A percentile compares a stretch with the other conserved stretches of the same genome.
Evolutionary conservation across 2,888 invertebrate species (phyloP).

Genomic region (Caenorhabditis angaria): DNA sequence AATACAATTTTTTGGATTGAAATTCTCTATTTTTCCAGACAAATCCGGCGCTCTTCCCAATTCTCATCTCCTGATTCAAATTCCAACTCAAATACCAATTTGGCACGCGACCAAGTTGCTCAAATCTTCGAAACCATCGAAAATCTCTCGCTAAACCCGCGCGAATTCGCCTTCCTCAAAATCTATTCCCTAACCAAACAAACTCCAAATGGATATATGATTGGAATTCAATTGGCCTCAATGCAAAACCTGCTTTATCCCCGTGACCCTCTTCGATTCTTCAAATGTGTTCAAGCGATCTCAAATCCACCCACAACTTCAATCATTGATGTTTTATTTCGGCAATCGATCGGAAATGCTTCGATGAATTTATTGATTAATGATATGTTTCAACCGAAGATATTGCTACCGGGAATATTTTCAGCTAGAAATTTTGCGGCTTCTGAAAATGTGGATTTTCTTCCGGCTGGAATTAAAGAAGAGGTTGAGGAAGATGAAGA

Average conservation of each 20-base stretch:
- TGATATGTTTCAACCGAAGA: constrained; percentile 46
- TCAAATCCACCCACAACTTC: constrained; percentile 17
- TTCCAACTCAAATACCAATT: no score
- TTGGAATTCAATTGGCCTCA: constrained; percentile 55
- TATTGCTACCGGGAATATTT: no score
- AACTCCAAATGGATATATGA: constrained; percentile 35
- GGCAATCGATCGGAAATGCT: constrained; percentile 50
- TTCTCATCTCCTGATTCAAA: no score
- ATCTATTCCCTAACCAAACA: constrained; percentile 50
- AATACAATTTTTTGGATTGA: no score
- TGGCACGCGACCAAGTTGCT: constrained; percentile 28
- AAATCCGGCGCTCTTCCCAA: no score
- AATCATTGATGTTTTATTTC: constrained; percentile 53
- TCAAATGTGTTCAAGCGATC: constrained; percentile 46
- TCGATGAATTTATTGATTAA: constrained; percentile 53
- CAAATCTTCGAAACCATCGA: constrained; percentile 46
- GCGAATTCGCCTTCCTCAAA: constrained; percentile 56
- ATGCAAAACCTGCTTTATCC: constrained; percentile 54
- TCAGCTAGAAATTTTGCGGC: no score
- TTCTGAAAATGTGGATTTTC: constrained; percentile 9
- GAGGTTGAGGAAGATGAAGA: background rate
- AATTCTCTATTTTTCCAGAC: no score
- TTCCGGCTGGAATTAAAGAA: no score
- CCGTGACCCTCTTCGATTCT: constrained; percentile 56
- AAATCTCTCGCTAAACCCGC: constrained; percentile 44